Percentiles rank a stretch among this genome's conserved stretches.
phyloP scores from a whole-genome alignment of 53 echinoderm and acorn worm genomes.

The Mesocentrotus franciscanus region DNA sequence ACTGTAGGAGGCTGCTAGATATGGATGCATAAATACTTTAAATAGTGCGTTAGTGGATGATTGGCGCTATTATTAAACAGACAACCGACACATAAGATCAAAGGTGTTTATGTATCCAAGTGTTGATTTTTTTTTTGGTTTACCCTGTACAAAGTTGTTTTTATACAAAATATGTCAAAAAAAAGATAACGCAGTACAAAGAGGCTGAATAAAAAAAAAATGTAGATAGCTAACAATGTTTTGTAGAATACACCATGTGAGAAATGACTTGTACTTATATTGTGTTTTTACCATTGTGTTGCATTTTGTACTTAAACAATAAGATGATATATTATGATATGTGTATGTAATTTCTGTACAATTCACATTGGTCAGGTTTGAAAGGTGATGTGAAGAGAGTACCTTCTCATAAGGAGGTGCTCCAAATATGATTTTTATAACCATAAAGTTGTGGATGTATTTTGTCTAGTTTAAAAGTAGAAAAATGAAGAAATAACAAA shows the following conservation, averaged over 20 bases:
- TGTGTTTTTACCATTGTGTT: conserved; percentile 36
- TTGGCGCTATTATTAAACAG: background rate
- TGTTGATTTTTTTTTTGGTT: background rate
- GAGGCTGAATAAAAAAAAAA: conserved; percentile 42
- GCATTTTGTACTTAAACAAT: conserved; percentile 50
- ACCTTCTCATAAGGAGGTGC: background rate
- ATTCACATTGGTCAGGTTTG: background rate
- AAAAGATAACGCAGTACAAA: conserved; percentile 22
- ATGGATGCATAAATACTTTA: background rate
- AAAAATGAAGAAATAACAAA: background rate
- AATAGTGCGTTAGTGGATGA: background rate
- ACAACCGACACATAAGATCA: background rate
- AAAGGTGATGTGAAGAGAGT: background rate
- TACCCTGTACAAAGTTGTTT: conserved; percentile 39
- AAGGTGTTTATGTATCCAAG: background rate
- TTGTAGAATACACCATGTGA: conserved; percentile 36
- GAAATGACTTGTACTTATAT: conserved; percentile 41
- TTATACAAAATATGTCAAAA: conserved; percentile 37
- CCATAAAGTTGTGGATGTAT: background rate
- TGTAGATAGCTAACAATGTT: conserved; percentile 17
- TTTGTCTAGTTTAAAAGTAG: background rate
- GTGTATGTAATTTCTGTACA: conserved; percentile 33
- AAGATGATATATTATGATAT: conserved; percentile 39
- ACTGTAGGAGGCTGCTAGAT: background rate
- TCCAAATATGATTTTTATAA: background rate